Evolutionary conservation across 2,888 invertebrate species (phyloP), one percentile per base, ranked within the genome.

Genomic region (Cryptus armator): DNA sequence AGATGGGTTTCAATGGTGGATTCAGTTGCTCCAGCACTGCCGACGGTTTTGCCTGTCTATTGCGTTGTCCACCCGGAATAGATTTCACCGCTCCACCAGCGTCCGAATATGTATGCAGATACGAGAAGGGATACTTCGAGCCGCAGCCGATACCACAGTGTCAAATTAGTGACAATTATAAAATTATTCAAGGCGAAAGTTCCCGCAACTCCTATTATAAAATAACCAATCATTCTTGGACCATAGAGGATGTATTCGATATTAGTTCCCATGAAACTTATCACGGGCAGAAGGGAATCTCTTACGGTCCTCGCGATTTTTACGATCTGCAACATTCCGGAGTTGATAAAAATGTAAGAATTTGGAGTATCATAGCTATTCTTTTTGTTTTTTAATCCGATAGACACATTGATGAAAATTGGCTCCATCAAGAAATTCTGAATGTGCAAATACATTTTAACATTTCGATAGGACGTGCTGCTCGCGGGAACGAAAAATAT

Each of bases 61-160:
- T 98, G 9, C 94, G 92, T 4, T 98, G 98, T 89, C 97, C 97
- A 0, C 89, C 93, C 0, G 97, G 96, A 0, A 93, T 96, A 14
- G 91, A 94, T 19, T 96, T 97, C 90, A 95, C 96, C 85, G 94
- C 95, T 5, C 93, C 95, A 0, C 95, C 96, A 0, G 95, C 96
- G 0, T 91, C 94, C 0, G 87, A 94, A 0, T 97, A 98, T 92
- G 95, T 94, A 37, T 98, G 98, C 89, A 93, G 93, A 53, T 97
- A 97, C 89, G 94, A 95, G 6, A 95, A 94, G 0, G 97, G 97
- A 0, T 86, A 94, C 4, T 98, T 96, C 91, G 90, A 94, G 48
- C 98, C 98, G 0, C 94, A 95, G 44, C 96, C 96, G 0, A 94
- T 97, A 82, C 98, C 98, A 0, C 96, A 96, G 88, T 98, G 98